A percentile compares a stretch with the other conserved stretches of the same genome.
phyloP scores from a whole-genome alignment of 2,797 vertebrate genomes.

The Rhynchotus rufescens region DNA sequence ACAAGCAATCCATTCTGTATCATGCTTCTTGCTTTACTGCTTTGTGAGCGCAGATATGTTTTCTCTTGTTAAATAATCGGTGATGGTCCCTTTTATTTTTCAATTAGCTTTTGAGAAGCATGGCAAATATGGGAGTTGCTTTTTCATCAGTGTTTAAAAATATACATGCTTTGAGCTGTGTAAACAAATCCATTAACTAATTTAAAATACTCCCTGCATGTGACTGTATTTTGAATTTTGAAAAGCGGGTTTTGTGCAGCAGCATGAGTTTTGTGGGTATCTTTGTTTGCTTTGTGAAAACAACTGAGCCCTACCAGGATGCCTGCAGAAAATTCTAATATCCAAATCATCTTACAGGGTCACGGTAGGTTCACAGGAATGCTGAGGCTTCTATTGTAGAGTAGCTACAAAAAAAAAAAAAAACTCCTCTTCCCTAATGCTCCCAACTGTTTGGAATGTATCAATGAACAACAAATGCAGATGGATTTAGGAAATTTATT shows the following conservation, averaged over 20 bases:
- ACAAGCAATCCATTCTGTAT: neutral
- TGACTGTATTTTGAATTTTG: neutral
- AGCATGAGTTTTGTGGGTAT: neutral
- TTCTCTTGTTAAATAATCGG: neutral
- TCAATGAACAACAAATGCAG: neutral
- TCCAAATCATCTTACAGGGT: neutral
- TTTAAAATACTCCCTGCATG: neutral
- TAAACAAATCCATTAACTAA: neutral
- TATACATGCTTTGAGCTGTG: neutral
- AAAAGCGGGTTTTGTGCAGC: neutral
- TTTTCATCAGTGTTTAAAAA: neutral
- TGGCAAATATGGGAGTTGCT: neutral
- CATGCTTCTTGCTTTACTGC: neutral
- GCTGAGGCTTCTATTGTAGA: neutral
- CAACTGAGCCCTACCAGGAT: neutral
- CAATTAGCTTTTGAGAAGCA: neutral
- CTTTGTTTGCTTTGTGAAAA: neutral
- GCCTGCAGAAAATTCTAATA: neutral
- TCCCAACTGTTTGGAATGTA: neutral
- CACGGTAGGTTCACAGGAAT: neutral
- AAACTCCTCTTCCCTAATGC: neutral
- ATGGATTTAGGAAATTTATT: neutral
- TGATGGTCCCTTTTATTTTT: neutral
- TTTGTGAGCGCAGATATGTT: accelerated
- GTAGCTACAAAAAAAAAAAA: neutral